phyloP scores from a whole-genome alignment of 1,140 invertebrate species.

The Laupala kohalensis region DNA sequence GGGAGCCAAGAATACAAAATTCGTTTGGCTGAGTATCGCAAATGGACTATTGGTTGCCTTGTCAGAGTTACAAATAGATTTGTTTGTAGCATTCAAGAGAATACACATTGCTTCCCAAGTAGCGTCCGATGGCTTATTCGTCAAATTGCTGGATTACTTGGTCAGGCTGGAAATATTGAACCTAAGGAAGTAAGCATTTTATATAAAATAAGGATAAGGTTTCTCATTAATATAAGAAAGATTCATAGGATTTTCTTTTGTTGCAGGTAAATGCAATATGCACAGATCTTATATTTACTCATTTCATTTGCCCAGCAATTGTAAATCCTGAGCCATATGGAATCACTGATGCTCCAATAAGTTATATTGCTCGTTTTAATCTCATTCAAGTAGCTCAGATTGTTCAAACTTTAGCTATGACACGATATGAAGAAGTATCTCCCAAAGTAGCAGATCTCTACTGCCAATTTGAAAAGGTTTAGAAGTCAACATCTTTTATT shows the following conservation, averaged over 20 bases:
- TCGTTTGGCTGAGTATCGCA: slow-evolving; percentile 61
- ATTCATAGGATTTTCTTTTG: slow-evolving; percentile 20
- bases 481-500: not conserved
- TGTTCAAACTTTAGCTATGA: slow-evolving; percentile 77
- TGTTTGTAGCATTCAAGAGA: slow-evolving; percentile 68
- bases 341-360: slow-evolving; percentile 89
- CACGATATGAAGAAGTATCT: slow-evolving; percentile 67
- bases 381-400: slow-evolving; percentile 83
- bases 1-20: slow-evolving; percentile 51
- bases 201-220: no score
- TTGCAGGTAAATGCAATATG: slow-evolving; percentile 63
- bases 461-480: slow-evolving; percentile 54
- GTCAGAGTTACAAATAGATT: slow-evolving; percentile 69
- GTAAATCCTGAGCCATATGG: slow-evolving; percentile 92
- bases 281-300: slow-evolving; percentile 83
- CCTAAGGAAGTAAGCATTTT: slow-evolving; percentile 41
- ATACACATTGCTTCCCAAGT: slow-evolving; percentile 84
- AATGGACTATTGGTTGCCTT: slow-evolving; percentile 67
- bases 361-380: slow-evolving; percentile 80
- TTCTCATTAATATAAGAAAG: not conserved
- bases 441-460: slow-evolving; percentile 58
- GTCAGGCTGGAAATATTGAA: slow-evolving; percentile 45
- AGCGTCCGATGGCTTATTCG: slow-evolving; percentile 64
- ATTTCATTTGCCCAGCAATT: slow-evolving; percentile 92
- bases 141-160: slow-evolving; percentile 56